Evolutionary conservation across 92 coral and sea anemone genomes (phyloP).

Genomic region (Nematostella vectensis): DNA sequence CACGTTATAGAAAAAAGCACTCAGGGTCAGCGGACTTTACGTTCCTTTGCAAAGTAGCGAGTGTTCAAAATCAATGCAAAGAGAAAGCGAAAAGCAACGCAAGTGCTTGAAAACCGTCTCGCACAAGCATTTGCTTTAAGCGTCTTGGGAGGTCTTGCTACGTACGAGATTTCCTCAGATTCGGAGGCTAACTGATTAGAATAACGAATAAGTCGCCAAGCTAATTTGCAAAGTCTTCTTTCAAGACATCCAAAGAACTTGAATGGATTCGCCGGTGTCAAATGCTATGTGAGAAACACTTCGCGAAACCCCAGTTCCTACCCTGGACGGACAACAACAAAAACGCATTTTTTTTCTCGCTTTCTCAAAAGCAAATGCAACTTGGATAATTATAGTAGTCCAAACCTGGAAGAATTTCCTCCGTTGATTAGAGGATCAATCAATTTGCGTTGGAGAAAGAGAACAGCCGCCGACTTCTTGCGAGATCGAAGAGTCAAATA

Average conservation of each 20-base stretch:
- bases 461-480: not conserved
- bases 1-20: conserved; percentile 15
- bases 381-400: not conserved
- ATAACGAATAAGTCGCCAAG: not conserved
- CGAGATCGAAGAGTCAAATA: not conserved
- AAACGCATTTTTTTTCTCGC: conserved; percentile 11
- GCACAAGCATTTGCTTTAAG: not conserved
- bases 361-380: conserved; percentile 11
- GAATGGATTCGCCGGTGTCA: not conserved
- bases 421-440: not conserved
- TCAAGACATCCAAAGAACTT: conserved; percentile 1
- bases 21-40: conserved; percentile 55
- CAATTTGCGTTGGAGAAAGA: not conserved
- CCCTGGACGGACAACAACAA: conserved; percentile 9
- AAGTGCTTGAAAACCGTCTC: not conserved
- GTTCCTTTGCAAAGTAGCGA: conserved; percentile 28
- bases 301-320: conserved; percentile 21
- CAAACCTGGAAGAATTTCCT: not conserved
- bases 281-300: not conserved
- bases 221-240: not conserved
- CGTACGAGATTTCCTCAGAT: not conserved
- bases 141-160: conserved; percentile 7
- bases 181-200: not conserved
- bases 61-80: conserved; percentile 4
- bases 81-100: conserved; percentile 22